Conservation (phyloP, 1,140 invertebrate species). For the Hycleus cichorii region DNA sequence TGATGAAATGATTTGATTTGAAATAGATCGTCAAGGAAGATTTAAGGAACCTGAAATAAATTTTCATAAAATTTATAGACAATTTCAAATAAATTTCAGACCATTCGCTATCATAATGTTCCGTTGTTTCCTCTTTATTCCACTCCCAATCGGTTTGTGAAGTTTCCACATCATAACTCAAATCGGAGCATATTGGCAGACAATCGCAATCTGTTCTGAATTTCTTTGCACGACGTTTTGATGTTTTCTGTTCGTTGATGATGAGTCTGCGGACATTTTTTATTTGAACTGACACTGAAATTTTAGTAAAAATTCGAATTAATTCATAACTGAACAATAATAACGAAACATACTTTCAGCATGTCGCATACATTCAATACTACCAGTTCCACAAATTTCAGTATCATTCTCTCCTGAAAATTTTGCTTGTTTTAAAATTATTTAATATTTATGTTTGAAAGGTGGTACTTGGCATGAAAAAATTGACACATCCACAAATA, state of each 20-base stretch:
- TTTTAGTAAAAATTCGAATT: too few relatives aligned
- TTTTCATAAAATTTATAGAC: background rate
- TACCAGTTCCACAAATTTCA: slow-evolving; percentile 2
- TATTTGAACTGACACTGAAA: too few relatives aligned
- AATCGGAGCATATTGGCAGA: slow-evolving; percentile 9
- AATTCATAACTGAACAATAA: too few relatives aligned
- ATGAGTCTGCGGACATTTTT: too few relatives aligned
- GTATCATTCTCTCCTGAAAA: slow-evolving; percentile 10
- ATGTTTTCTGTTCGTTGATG: too few relatives aligned
- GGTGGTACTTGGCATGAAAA: slow-evolving; percentile 34
- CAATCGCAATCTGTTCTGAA: slow-evolving; percentile 3
- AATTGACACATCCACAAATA: slow-evolving; percentile 34
- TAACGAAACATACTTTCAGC: background rate
- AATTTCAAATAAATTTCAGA: background rate
- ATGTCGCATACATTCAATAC: background rate
- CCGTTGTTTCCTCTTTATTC: background rate
- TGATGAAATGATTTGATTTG: slow-evolving; percentile 56
- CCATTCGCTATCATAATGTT: background rate
- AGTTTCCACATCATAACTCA: slow-evolving; percentile 11
- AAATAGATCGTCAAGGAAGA: slow-evolving; percentile 48
- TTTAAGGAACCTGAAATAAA: slow-evolving; percentile 37
- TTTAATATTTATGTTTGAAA: background rate
- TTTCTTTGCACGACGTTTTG: too few relatives aligned
- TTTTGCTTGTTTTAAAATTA: slow-evolving; percentile 3
- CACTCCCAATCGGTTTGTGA: slow-evolving; percentile 11